These are phyloP conservation scores for Heteropelma amictum DNA, from an alignment of 2,888 invertebrate species.

Conservation along the genomic window DNA sequence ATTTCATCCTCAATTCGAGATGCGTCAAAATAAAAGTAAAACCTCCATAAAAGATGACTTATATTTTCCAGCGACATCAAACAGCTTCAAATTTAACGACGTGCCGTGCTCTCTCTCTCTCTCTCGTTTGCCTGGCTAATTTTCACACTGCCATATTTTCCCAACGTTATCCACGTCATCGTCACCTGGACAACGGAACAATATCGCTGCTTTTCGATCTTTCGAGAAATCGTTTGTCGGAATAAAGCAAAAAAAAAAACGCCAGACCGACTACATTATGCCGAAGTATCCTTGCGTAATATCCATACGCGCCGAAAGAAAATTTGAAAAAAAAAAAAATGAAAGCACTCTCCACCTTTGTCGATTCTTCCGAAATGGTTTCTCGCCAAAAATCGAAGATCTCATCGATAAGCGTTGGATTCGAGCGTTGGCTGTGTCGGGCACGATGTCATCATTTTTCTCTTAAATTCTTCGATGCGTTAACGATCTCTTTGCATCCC, in stretches of 20 bases:
- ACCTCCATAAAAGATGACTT: background rate
- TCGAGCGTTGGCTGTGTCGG: conserved; percentile 20
- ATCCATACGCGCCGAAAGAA: conserved; percentile 51
- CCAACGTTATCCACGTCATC: background rate
- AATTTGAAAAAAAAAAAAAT: background rate
- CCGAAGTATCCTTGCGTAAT: conserved; percentile 58
- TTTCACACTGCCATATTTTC: conserved; percentile 58
- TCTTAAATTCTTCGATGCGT: background rate
- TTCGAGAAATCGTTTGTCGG: conserved; percentile 40
- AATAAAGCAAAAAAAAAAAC: background rate
- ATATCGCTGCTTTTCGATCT: conserved; percentile 42
- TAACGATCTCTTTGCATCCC: background rate
- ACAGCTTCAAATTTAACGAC: background rate
- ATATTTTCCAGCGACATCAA: no score
- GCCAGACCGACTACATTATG: conserved; percentile 54
- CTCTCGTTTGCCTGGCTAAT: conserved; percentile 52
- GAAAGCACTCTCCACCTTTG: background rate
- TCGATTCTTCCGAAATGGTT: background rate
- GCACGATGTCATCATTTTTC: background rate
- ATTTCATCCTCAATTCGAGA: no score
- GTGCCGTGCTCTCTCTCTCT: background rate
- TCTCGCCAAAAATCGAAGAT: conserved; percentile 31
- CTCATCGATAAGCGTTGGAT: conserved; percentile 34
- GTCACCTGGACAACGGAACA: conserved; percentile 21
- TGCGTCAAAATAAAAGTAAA: background rate